These are phyloP conservation scores for Hetaerina americana DNA, from an alignment of 1,140 invertebrate species.

Conservation along the genomic window DNA sequence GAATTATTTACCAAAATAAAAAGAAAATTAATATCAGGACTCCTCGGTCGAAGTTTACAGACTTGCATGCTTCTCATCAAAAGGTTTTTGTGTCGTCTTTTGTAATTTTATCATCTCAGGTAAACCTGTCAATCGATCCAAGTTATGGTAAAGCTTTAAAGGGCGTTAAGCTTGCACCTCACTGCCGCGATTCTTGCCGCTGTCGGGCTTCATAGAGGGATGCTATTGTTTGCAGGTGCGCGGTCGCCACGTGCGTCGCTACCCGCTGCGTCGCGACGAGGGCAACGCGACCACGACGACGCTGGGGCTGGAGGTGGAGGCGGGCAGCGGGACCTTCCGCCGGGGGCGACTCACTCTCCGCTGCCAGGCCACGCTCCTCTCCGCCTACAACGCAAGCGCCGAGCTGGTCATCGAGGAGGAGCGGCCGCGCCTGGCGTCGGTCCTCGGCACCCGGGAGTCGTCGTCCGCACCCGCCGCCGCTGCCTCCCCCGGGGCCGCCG, in stretches of 20 bases:
- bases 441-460: constrained; percentile 44
- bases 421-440: constrained; percentile 46
- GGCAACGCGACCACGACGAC: background rate
- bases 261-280: background rate
- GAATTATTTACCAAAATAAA: too few relatives aligned
- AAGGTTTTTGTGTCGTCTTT: too few relatives aligned
- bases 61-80: too few relatives aligned
- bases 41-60: too few relatives aligned
- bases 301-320: constrained; percentile 40
- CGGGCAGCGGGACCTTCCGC: constrained; percentile 37
- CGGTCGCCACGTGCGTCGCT: background rate
- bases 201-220: too few relatives aligned
- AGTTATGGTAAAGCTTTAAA: too few relatives aligned
- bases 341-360: constrained; percentile 43
- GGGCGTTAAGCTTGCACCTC: too few relatives aligned
- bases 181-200: too few relatives aligned
- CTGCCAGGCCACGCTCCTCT: constrained; percentile 45
- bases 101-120: too few relatives aligned
- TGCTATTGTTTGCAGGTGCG: background rate
- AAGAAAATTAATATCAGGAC: too few relatives aligned
- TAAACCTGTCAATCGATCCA: too few relatives aligned
- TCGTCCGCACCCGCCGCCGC: background rate
- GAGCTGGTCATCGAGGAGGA: constrained; percentile 42
- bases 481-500: background rate
- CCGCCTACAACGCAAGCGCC: constrained; percentile 38